Conservation (phyloP, 2,797 vertebrate species). For the Allobates femoralis region DNA sequence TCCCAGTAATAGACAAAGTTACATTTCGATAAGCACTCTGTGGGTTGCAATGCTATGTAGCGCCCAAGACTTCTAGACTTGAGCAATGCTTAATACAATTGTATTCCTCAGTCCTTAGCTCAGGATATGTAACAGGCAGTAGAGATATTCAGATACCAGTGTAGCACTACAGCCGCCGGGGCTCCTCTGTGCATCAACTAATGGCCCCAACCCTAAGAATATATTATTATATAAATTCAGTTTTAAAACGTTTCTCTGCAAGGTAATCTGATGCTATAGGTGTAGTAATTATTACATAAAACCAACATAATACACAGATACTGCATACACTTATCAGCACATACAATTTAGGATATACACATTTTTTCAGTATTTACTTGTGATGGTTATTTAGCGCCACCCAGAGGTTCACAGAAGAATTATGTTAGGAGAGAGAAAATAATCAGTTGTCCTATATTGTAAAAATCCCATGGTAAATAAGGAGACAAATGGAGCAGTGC, state of each 20-base stretch:
- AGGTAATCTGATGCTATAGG: neutral
- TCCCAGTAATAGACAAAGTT: no score
- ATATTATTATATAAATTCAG: no score
- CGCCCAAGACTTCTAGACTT: no score
- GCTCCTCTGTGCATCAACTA: neutral
- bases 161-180: no score
- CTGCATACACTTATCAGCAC: neutral
- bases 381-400: slow-evolving; percentile 27
- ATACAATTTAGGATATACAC: neutral
- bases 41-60: no score
- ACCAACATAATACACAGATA: neutral
- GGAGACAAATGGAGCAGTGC: neutral
- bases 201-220: no score
- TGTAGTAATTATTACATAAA: neutral
- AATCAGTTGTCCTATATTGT: neutral
- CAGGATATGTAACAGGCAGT: no score
- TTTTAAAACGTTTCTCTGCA: no score
- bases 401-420: neutral
- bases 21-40: no score
- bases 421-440: neutral
- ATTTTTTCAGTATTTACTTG: neutral
- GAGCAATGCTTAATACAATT: no score
- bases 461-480: neutral
- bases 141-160: no score
- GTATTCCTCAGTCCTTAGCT: no score